Base-by-base conservation (phyloP, 2,113 vertebrate species). In the Pseudorectes ferrugineus region DNA sequence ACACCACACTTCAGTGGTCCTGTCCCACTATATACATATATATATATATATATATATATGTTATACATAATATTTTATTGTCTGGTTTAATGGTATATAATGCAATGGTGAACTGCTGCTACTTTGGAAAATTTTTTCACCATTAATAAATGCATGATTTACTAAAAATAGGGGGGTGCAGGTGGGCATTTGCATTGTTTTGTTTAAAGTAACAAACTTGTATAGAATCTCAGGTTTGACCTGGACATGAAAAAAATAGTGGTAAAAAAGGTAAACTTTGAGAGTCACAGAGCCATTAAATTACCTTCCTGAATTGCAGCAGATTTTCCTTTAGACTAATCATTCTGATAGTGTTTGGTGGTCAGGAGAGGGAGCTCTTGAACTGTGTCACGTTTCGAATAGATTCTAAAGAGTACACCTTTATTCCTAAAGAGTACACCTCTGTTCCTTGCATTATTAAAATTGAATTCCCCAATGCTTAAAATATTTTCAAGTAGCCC, bases 281-380 rank as follows among this genome's bases (percentile, higher is more conserved):
- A 78, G 52, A 78, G 10, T 16, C 25, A 31, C 12, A 48, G 14
- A 20, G 62, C 9, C 36, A 38, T 24, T 58, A 63, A 84, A 42
- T 48, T 46, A 45, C 9, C 4, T 79, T 78, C 42, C 28, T 12
- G 7, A 13, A 35, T 2, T 48, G 31, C 1, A 55, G 18, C 9
- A 58, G 11, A 26, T 84, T 74, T 82, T 71, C 36, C 55, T 84
- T 35, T 46, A 66, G 25, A 29, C 31, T 5, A 33, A 57, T 18
- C 6, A 42, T 77, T 94, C 28, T 86, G n/a, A 13, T 22, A 11
- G 16, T 3, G 24, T 78, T 36, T 68, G 11, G 4, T 77, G 20
- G 33, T 87, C 92, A 95, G 89, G 72, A 97, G 94, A 88, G 96
- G 96, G 96, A 82, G 91, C 61, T 93, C 55, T 94, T 92, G 85